These are phyloP conservation scores for Mus minutoides DNA, from an alignment of 2,797 vertebrate species.

Conservation along the genomic window DNA sequence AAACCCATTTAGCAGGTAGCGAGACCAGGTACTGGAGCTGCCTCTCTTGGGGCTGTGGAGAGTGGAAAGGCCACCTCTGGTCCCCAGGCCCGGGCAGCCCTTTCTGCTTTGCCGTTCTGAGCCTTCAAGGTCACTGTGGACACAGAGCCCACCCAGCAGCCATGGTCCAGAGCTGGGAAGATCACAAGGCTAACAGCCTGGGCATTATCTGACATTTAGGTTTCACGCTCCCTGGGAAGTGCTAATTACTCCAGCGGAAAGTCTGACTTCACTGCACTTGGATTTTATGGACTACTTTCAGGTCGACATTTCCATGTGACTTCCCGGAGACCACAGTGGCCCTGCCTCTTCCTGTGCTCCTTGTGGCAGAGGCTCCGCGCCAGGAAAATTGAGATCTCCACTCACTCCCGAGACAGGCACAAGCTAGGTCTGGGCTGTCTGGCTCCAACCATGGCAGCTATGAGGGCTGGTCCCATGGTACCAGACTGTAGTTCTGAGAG, in stretches of 20 bases:
- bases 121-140: conserved; percentile 36
- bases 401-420: not conserved
- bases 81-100: not conserved
- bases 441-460: not conserved
- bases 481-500: not conserved
- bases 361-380: too few relatives aligned
- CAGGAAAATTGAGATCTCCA: not conserved
- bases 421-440: not conserved
- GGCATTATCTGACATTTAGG: conserved; percentile 84
- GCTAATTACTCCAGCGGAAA: conserved; percentile 74
- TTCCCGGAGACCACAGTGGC: not conserved
- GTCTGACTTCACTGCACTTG: not conserved
- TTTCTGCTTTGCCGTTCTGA: rapidly evolving
- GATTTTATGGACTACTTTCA: conserved; percentile 79
- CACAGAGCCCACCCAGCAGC: not conserved
- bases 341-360: rapidly evolving
- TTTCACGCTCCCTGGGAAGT: conserved; percentile 78
- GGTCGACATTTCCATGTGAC: not conserved
- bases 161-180: not conserved
- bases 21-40: not conserved
- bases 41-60: not conserved
- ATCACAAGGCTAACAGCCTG: conserved; percentile 11
- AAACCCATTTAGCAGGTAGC: not conserved
- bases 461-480: rapidly evolving
- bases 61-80: rapidly evolving